These are phyloP conservation scores for Hypselothyrea guttata DNA, from an alignment of 2,888 invertebrate species.

Conservation along the genomic window DNA sequence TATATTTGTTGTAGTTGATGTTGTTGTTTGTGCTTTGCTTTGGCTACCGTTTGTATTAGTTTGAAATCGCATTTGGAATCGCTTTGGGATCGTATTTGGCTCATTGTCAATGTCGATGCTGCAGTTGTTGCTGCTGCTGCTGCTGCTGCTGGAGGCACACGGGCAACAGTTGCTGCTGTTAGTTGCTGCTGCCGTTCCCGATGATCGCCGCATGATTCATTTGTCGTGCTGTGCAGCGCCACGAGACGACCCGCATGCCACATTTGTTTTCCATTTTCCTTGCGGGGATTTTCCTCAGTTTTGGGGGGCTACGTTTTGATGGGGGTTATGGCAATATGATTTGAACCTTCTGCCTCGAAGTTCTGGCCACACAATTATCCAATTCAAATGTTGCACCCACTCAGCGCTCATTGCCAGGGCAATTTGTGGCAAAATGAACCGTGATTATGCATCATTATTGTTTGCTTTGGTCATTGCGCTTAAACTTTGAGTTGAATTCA, in stretches of 20 bases:
- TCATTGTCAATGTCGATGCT: constrained; percentile 73
- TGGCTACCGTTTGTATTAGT: constrained; percentile 69
- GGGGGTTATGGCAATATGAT: constrained; percentile 50
- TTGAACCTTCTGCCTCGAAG: constrained; percentile 27
- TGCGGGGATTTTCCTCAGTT: constrained; percentile 20
- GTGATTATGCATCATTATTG: constrained; percentile 53
- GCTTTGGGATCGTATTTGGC: constrained; percentile 61
- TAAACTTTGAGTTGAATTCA: constrained; percentile 49
- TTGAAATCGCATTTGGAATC: constrained; percentile 58
- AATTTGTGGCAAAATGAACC: constrained; percentile 54
- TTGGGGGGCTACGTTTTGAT: background rate
- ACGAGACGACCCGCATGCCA: constrained; percentile 28
- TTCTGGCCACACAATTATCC: constrained; percentile 35
- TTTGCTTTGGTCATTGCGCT: constrained; percentile 60
- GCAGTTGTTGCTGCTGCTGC: constrained; percentile 7
- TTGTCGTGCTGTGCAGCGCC: constrained; percentile 66
- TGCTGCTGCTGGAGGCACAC: constrained; percentile 55
- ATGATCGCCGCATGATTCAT: constrained; percentile 66
- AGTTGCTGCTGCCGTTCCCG: constrained; percentile 10
- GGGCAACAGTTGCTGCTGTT: constrained; percentile 22
- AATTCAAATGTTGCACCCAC: too few relatives aligned
- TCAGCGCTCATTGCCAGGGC: constrained; percentile 7
- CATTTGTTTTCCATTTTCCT: constrained; percentile 17
- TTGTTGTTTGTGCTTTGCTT: constrained; percentile 36
- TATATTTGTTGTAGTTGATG: constrained; percentile 17